Percentiles rank a stretch among this genome's conserved stretches.
phyloP scores from a whole-genome alignment of 2,797 vertebrate genomes.

The Mormyrus hasselquistii region DNA sequence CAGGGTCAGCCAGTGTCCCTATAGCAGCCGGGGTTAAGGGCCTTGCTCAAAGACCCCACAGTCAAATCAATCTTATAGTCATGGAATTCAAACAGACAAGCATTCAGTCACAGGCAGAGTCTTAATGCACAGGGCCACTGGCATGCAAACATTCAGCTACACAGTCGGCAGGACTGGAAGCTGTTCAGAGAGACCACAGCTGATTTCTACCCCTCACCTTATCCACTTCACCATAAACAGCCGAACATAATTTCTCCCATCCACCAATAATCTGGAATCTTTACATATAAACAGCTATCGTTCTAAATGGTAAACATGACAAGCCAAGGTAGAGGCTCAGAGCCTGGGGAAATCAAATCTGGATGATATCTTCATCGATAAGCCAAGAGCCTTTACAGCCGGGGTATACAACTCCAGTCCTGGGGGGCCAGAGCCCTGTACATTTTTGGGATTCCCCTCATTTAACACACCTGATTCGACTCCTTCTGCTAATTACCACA shows the following conservation, averaged over 20 bases:
- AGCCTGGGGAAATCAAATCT: not conserved
- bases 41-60: not conserved
- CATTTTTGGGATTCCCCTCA: too few relatives aligned
- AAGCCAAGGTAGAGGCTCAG: not conserved
- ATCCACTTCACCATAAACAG: not conserved
- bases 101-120: not conserved
- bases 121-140: not conserved
- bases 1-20: not conserved
- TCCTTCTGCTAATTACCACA: too few relatives aligned
- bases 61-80: not conserved
- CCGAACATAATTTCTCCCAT: not conserved
- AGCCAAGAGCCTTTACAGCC: not conserved
- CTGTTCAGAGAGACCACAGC: not conserved
- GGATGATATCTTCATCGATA: not conserved
- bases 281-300: not conserved
- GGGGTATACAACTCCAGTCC: too few relatives aligned
- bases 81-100: not conserved
- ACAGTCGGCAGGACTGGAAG: not conserved
- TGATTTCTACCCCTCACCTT: not conserved
- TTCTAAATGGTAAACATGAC: not conserved
- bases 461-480: too few relatives aligned
- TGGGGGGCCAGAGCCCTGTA: too few relatives aligned
- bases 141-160: not conserved
- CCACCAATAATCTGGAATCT: not conserved
- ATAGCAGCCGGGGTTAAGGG: not conserved